phyloP scores from a whole-genome alignment of 2,888 invertebrate genomes.

The Aporophyla nigra region DNA sequence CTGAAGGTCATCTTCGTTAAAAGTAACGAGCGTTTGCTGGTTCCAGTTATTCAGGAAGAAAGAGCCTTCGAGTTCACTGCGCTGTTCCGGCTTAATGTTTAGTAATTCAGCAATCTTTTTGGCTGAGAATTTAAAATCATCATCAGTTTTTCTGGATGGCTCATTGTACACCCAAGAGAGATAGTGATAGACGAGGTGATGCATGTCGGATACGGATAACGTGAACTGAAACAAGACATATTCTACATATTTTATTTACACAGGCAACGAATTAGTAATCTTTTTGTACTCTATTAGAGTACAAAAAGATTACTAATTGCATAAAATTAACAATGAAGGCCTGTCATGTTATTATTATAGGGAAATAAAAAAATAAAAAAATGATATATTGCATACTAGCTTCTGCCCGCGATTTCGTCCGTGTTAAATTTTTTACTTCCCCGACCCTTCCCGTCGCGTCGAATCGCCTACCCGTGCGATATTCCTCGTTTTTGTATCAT shows the following conservation, averaged over 20 bases:
- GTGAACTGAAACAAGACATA: slow-evolving; percentile 73
- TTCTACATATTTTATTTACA: not conserved
- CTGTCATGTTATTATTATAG: no score
- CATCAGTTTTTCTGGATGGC: slow-evolving; percentile 60
- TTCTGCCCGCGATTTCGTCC: no score
- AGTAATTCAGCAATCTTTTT: slow-evolving; percentile 91
- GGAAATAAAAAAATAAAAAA: no score
- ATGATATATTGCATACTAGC: no score
- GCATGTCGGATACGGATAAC: slow-evolving; percentile 81
- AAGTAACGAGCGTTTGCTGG: slow-evolving; percentile 85
- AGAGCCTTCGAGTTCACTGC: slow-evolving; percentile 91
- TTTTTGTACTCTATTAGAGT: not conserved
- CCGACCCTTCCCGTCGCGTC: no score
- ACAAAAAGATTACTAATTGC: no score
- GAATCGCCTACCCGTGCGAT: no score
- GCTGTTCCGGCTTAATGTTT: slow-evolving; percentile 88
- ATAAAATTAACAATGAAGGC: no score
- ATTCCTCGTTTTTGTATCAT: no score
- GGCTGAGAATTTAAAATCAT: slow-evolving; percentile 85
- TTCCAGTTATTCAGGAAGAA: slow-evolving; percentile 84
- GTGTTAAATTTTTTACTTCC: no score
- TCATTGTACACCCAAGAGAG: slow-evolving; percentile 56
- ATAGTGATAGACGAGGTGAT: slow-evolving; percentile 74
- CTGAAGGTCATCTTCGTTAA: slow-evolving; percentile 90
- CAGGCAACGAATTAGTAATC: not conserved